Evolutionary conservation across 1,140 invertebrate genomes (phyloP).

Genomic region (Atta texana): DNA sequence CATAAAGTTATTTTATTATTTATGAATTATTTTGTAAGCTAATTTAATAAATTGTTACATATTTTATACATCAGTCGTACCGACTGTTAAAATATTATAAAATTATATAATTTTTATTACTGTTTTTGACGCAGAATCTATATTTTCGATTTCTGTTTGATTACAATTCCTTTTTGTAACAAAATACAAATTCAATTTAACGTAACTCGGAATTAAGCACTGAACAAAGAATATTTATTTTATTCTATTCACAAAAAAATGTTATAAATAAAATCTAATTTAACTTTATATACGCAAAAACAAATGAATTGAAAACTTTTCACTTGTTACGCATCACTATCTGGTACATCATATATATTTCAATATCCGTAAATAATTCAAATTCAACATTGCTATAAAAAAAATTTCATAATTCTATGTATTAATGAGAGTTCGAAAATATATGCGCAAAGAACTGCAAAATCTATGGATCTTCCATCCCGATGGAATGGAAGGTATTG

Average conservation of each 20-base stretch:
- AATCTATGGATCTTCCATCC: conserved; percentile 10
- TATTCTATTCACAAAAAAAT: not conserved
- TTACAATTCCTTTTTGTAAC: not conserved
- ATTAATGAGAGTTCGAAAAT: conserved; percentile 6
- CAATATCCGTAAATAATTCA: conserved; percentile 50
- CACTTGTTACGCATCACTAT: conserved; percentile 4
- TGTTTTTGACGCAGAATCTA: not conserved
- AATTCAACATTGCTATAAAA: conserved; percentile 15
- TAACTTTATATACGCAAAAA: conserved; percentile 9
- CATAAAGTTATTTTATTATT: not conserved
- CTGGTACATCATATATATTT: not conserved
- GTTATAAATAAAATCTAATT: conserved; percentile 11
- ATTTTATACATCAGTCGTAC: not conserved
- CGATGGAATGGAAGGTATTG: not conserved
- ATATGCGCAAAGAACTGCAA: not conserved
- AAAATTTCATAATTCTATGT: not conserved
- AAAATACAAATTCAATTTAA: conserved; percentile 9
- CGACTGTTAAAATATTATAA: not conserved
- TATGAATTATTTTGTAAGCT: not conserved
- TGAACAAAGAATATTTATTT: not conserved
- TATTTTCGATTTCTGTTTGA: not conserved
- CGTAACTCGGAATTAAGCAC: not conserved
- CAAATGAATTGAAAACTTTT: conserved; percentile 31
- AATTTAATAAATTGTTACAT: not conserved
- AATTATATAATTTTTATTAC: conserved; percentile 18